phyloP scores from a whole-genome alignment of 2,113 vertebrate genomes.

The Eudorcas thomsonii region DNA sequence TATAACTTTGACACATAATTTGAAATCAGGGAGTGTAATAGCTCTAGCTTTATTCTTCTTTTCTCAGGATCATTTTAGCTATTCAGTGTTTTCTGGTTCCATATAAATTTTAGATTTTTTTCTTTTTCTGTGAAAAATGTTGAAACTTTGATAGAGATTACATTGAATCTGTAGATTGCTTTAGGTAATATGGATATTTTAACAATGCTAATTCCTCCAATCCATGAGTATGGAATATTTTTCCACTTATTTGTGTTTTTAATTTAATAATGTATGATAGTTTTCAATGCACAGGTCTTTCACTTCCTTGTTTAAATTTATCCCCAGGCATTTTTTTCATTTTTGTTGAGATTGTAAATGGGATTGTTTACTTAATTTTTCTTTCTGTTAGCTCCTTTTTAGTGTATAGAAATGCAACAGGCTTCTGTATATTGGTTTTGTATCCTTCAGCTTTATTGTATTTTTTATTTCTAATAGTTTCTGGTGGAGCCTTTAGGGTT shows the following conservation, averaged over 20 bases:
- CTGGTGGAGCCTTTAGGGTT: neutral
- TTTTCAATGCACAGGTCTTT: neutral
- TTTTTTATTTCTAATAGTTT: neutral
- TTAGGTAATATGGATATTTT: neutral
- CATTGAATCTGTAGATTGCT: neutral
- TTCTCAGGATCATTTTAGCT: neutral
- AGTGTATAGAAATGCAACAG: neutral
- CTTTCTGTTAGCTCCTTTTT: neutral
- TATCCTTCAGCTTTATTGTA: neutral
- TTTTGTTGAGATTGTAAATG: neutral
- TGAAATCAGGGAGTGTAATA: neutral
- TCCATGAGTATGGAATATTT: neutral
- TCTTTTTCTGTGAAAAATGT: neutral
- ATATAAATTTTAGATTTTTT: neutral
- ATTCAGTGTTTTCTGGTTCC: neutral
- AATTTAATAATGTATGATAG: neutral
- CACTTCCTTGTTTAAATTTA: neutral
- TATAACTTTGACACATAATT: neutral
- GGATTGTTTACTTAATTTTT: neutral
- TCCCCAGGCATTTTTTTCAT: neutral
- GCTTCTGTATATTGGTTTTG: neutral
- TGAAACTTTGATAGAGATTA: neutral
- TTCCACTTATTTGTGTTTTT: neutral
- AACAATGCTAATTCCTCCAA: neutral
- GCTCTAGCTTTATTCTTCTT: neutral